These are phyloP conservation scores for Brachypteracias leptosomus DNA, from an alignment of 2,113 vertebrate species.

Conservation along the genomic window DNA sequence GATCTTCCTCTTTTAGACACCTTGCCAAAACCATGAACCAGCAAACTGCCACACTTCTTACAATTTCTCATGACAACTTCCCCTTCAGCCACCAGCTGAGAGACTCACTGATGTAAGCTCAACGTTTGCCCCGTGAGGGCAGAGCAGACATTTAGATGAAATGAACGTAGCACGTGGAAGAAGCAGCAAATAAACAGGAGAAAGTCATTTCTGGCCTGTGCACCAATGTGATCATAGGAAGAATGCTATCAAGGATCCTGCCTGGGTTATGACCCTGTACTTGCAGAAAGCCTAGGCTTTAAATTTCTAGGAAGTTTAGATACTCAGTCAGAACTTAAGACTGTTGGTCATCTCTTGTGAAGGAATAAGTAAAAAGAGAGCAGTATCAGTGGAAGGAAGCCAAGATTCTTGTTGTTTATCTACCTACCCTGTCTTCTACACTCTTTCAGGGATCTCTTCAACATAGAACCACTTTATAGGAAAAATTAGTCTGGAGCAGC, in stretches of 20 bases:
- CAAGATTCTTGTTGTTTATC: not conserved
- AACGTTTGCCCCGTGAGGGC: not conserved
- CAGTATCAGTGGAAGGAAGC: not conserved
- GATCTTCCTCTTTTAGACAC: not conserved
- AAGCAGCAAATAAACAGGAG: not conserved
- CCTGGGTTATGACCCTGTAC: not conserved
- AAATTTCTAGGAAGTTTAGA: not conserved
- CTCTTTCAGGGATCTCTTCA: not conserved
- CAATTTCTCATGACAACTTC: not conserved
- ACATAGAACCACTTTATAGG: not conserved
- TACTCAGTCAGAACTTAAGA: not conserved
- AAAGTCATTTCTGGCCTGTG: not conserved
- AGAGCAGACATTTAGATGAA: not conserved
- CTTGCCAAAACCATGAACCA: not conserved
- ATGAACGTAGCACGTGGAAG: accelerated
- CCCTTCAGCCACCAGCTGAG: not conserved
- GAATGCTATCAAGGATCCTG: not conserved
- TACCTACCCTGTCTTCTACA: not conserved
- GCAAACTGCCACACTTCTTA: not conserved
- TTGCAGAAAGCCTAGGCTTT: not conserved
- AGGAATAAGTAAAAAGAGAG: not conserved
- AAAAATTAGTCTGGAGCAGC: not conserved
- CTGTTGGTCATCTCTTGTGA: not conserved
- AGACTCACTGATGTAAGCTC: not conserved
- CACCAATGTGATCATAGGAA: not conserved